phyloP scores from a whole-genome alignment of 1,140 invertebrate species.

The Pemphigus obesinymphae region DNA sequence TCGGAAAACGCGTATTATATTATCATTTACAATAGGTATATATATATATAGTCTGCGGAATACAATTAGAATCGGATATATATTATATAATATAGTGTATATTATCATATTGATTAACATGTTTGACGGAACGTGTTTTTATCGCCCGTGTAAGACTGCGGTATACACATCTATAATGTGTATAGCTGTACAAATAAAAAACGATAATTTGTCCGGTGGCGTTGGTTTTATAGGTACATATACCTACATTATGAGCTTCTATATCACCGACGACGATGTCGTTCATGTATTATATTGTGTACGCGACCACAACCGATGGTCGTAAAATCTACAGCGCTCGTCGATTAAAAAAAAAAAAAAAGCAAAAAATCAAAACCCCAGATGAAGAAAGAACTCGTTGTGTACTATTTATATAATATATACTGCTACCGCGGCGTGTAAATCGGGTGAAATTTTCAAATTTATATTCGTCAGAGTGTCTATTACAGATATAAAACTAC shows the following conservation, averaged over 20 bases:
- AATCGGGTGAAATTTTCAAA: too few relatives aligned
- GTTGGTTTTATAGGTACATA: not conserved
- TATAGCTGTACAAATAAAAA: slow-evolving; percentile 1
- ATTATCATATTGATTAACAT: slow-evolving; percentile 26
- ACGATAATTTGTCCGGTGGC: slow-evolving; percentile 14
- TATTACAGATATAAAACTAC: too few relatives aligned
- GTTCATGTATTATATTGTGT: not conserved
- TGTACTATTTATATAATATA: too few relatives aligned
- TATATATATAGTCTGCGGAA: not conserved
- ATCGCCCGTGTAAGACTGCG: not conserved
- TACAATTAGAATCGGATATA: slow-evolving; percentile 9
- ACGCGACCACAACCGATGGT: not conserved
- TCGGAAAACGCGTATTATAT: not conserved
- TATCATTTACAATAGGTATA: not conserved
- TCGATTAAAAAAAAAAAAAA: not conserved
- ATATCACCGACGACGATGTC: not conserved
- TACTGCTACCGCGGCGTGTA: too few relatives aligned
- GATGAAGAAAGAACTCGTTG: not conserved
- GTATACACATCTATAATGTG: not conserved
- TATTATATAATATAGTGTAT: not conserved
- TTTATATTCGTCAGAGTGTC: too few relatives aligned
- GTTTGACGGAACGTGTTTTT: slow-evolving; percentile 23
- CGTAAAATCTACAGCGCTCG: not conserved
- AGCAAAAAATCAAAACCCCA: not conserved
- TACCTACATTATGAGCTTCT: not conserved